Evolutionary conservation across 1,140 invertebrate genomes (phyloP), one percentile per base, ranked within the genome.

Genomic region (Metopolophium dirhodum): DNA sequence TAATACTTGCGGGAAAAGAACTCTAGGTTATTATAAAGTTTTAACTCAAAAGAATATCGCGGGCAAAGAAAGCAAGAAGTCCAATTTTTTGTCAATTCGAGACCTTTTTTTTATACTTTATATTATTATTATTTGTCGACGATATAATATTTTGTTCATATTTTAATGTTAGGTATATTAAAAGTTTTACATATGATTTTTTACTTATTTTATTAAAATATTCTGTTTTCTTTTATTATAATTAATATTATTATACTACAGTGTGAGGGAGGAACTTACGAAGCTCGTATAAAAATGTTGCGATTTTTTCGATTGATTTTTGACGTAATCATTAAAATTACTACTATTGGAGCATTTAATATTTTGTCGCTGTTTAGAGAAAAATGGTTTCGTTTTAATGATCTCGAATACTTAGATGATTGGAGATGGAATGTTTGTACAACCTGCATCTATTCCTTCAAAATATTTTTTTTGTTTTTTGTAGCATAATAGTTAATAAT

Each of bases 11-110:
- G 54, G 22, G 54, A 45, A 90, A 45, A 86, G 11, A 47, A 86
- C 41, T 83, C 85, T 45, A 86, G 85, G 85, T 86, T 86, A 47
- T 86, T 86, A 30, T 86, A 47, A 26, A 85, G 35, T 83, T 83
- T 37, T 83, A 83, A 83, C 77, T 83, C 8, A 23, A 83, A 37
- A 83, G 35, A 35, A 82, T 35, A 82, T 82, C 18, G 77, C 0
- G 77, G 77, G 35, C 6, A 82, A 22, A 82, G 35, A 83, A 83
- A 83, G 20, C 22, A 23, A 37, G n/a, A 83, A 83, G 77, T 37
- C 77, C 77, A 83, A 83, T 83, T 83, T 61, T 83, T 83, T 37
- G 77, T 83, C 35, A 23, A 83, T 83, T 83, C 77, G 7, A 37
- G 35, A 37, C 77, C 1, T 54, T 54, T 51, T 51, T 51, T 54